Percentiles rank a stretch among this genome's conserved stretches.
phyloP scores from a whole-genome alignment of 2,888 invertebrate genomes.

The Pollenia griseotomentosa region DNA sequence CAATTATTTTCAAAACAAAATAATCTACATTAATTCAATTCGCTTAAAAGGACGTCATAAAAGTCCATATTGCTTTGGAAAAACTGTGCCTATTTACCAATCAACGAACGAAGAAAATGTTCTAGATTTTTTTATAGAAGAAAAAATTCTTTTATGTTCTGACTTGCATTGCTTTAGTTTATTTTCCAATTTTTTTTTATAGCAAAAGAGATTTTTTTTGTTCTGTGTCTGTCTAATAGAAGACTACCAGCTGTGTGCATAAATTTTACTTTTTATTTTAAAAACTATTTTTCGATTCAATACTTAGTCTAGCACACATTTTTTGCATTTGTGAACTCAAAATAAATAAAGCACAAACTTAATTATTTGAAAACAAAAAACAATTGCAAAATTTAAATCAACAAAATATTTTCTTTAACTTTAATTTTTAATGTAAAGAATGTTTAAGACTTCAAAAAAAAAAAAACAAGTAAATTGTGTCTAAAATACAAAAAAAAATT shows the following conservation, averaged over 20 bases:
- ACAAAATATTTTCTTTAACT: conserved; percentile 40
- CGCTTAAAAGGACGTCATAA: no score
- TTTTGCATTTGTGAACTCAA: conserved; percentile 46
- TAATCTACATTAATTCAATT: no score
- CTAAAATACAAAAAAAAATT: neutral
- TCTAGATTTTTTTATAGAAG: neutral
- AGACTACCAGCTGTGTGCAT: conserved; percentile 79
- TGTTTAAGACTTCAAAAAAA: conserved; percentile 31
- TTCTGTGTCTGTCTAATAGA: conserved; percentile 61
- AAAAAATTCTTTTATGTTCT: conserved; percentile 46
- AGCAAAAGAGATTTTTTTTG: conserved; percentile 31
- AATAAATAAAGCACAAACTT: conserved; percentile 18
- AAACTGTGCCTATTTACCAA: no score
- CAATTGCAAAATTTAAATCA: conserved; percentile 27
- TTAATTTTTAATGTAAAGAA: conserved; percentile 47
- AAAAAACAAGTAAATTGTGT: conserved; percentile 30
- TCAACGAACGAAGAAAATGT: no score
- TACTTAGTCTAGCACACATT: conserved; percentile 58
- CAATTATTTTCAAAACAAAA: no score
- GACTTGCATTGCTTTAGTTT: conserved; percentile 14
- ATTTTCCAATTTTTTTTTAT: conserved; percentile 11
- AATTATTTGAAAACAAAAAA: neutral
- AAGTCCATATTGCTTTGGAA: no score
- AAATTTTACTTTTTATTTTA: conserved; percentile 76
- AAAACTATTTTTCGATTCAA: conserved; percentile 57